Evolutionary conservation across 2,888 invertebrate genomes (phyloP), one percentile per base, ranked within the genome.

Genomic region (Stegophylla sp.): DNA sequence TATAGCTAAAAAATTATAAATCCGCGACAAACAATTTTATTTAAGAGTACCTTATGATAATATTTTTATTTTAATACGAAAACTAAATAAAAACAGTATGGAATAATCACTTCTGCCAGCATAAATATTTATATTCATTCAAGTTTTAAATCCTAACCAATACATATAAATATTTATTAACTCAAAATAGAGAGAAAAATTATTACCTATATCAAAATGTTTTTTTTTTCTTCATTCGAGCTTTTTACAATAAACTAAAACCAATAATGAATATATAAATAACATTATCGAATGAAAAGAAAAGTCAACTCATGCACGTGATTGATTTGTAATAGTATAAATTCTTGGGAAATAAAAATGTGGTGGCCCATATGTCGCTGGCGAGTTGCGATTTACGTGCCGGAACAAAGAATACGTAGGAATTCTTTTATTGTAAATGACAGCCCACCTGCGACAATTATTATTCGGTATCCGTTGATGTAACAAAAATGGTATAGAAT

Each of bases 381-480:
- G 43, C 41, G n/a, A n/a, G n/a, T n/a, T n/a, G n/a, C 23, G 17
- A 59, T 72, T 72, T 59, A 72, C 43, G 43, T 72, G 51, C 12
- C 56, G 26, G 72, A 23, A 59, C 56, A 59, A 59, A 17, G 43
- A 59, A 43, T 56, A 56, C 56, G 12, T 59, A 1, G 72, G 56
- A 72, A 72, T 72, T 72, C 41, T 43, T 56, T 41, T 43, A 59
- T 72, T 59, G 17, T 59, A 13, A 59, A 72, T 23, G 34, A 53
- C 71, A 41, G 34, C 43, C 26, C 72, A 59, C 56, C 56, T 59
- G 72, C 56, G 56, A 59, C 56, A 59, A 72, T 71, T 71, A 72
- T 71, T 71, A 56, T 72, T 72, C 43, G 17, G 28, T 41, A 59
- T 72, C 53, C 34, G 53, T 56, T 56, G 17, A n/a, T 43, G 10